These are phyloP conservation scores for Pristionchus arcanus DNA, from an alignment of 2,888 invertebrate genomes.

Conservation along the genomic window DNA sequence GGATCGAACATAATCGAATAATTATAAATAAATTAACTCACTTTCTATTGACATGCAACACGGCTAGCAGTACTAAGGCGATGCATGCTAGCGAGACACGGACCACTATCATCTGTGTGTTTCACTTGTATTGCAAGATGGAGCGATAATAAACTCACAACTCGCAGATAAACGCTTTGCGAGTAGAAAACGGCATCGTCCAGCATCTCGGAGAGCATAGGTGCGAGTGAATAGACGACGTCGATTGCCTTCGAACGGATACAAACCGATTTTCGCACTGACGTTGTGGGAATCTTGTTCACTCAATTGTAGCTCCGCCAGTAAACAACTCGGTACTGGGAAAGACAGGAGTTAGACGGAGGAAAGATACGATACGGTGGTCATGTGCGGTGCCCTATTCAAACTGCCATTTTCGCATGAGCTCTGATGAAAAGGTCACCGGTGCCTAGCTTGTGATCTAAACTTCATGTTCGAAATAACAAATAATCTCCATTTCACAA, in stretches of 20 bases:
- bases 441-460: neutral
- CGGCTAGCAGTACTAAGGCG: neutral
- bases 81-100: neutral
- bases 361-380: neutral
- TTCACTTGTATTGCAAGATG: neutral
- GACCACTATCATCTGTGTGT: neutral
- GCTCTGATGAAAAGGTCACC: neutral
- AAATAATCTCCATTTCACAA: neutral
- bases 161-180: neutral
- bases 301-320: neutral
- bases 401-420: neutral
- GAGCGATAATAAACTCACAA: neutral
- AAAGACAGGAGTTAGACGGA: neutral
- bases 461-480: neutral
- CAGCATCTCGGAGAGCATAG: neutral
- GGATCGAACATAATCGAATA: neutral
- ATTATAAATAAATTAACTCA: neutral
- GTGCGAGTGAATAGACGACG: neutral
- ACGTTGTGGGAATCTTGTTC: neutral
- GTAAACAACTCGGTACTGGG: neutral
- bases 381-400: neutral
- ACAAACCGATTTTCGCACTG: neutral
- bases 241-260: too few species aligned
- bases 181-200: neutral
- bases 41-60: neutral